These are phyloP conservation scores for Oceanites oceanicus DNA, from an alignment of 2,113 vertebrate genomes.

Conservation along the genomic window DNA sequence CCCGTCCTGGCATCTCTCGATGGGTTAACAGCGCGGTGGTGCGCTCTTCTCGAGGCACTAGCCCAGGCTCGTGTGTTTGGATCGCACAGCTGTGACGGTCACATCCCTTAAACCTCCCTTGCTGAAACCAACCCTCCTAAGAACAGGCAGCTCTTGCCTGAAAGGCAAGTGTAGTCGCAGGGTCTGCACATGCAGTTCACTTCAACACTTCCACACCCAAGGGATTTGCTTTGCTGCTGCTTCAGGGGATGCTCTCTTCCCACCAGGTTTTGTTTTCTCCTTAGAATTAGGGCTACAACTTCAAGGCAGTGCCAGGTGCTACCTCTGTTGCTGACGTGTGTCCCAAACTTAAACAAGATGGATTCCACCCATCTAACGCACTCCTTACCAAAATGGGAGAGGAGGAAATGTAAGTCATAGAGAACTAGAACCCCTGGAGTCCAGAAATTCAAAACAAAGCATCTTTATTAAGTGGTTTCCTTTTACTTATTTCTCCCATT, in stretches of 20 bases:
- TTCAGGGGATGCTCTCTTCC: background rate
- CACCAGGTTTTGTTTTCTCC: background rate
- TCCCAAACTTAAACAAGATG: background rate
- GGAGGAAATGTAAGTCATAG: background rate
- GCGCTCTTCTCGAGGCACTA: background rate
- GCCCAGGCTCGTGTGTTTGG: too few species aligned
- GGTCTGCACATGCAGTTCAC: background rate
- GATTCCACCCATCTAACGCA: too few species aligned
- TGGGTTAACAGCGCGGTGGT: too few species aligned
- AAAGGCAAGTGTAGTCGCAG: background rate
- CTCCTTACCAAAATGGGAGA: background rate
- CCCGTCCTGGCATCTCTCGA: background rate
- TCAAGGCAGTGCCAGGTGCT: background rate
- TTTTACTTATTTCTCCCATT: constrained; percentile 57
- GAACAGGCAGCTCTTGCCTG: background rate
- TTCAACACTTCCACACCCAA: background rate
- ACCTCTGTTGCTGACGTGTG: background rate
- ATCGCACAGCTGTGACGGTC: fast-evolving
- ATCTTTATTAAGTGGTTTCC: constrained; percentile 55
- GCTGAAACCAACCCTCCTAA: background rate
- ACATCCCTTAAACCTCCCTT: background rate
- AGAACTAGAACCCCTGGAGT: background rate
- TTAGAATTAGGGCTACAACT: background rate
- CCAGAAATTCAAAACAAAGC: constrained; percentile 23
- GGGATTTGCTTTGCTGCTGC: background rate